These are phyloP conservation scores for Trididemnum clinides DNA, from an alignment of 23 tunicate genomes.

Conservation along the genomic window DNA sequence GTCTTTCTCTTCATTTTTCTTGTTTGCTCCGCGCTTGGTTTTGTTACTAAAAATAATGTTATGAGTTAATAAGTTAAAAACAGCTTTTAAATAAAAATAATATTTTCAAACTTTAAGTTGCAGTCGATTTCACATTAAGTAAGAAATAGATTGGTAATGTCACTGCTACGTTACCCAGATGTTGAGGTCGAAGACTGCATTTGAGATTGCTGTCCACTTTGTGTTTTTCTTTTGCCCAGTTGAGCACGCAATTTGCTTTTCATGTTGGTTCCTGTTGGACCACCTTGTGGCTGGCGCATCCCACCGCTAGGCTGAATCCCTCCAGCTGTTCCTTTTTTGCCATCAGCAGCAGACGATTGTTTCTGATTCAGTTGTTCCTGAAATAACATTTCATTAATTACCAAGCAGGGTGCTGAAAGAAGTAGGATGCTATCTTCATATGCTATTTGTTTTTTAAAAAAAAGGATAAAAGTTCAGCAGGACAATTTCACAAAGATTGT, in stretches of 20 bases:
- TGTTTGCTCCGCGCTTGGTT: slow-evolving; percentile 1
- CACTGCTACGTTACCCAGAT: too few species aligned
- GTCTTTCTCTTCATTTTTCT: slow-evolving; percentile 52
- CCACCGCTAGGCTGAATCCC: neutral
- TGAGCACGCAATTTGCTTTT: slow-evolving; percentile 81
- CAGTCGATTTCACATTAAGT: too few species aligned
- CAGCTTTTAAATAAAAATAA: too few species aligned
- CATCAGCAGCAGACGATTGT: slow-evolving; percentile 19
- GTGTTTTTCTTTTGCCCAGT: slow-evolving; percentile 46
- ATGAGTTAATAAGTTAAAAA: neutral
- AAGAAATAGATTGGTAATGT: too few species aligned
- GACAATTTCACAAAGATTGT: too few species aligned
- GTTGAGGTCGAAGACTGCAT: neutral
- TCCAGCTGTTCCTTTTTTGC: slow-evolving; percentile 19
- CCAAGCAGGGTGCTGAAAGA: neutral
- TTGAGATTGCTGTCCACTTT: neutral
- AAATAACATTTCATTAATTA: neutral
- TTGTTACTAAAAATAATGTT: slow-evolving; percentile 17
- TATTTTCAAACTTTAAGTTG: too few species aligned
- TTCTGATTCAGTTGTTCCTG: slow-evolving; percentile 86
- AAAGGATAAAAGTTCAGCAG: too few species aligned
- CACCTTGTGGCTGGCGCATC: neutral
- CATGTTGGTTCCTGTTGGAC: slow-evolving; percentile 46
- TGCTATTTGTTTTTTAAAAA: too few species aligned
- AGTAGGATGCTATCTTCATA: too few species aligned